Base-by-base conservation (phyloP, 2,797 vertebrate genomes). In the Acanthis flammea region DNA sequence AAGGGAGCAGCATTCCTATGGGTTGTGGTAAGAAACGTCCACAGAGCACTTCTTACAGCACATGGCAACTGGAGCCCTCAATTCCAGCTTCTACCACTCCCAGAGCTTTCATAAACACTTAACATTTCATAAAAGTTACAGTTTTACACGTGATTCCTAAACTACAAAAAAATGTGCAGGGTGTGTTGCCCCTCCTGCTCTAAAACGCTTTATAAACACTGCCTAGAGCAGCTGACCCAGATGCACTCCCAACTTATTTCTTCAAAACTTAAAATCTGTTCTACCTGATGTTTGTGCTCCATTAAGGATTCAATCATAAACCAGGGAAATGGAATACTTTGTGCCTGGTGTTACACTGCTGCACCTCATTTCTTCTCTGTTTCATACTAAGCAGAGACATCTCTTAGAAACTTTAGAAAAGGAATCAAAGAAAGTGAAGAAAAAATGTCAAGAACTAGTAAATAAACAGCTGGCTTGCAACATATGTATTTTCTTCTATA, bases 381-480 rank as follows among this genome's bases (percentile, higher is more conserved):
- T 97, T 98, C 97, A 96, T 89, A 93, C 93, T 94, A 94, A 97
- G 94, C 92, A 87, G 96, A 95, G 86, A 97, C 58, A 73, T 95
- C 96, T 98, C 96, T 96, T 92, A 95, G 95, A 98, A 97, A 96
- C 95, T 95, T 97, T 94, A 97, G 97, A 96, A 98, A 97, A 97
- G 88, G 81, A 96, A 97, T 94, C 84, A 79, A 94, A 96, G 94
- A 96, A 96, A 97, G 97, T 96, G 96, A 97, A 92, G 95, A 96
- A 97, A 97, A 90, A 95, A 98, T 83, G 91, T 98, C 97, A 97
- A 96, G 96, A 97, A 95, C 96, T 97, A 97, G 97, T 98, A 98
- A 98, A 98, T 97, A 98, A 98, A 98, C 98, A 98, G 97, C 98
- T 98, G 98, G 96, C 95, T 97, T 96, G 95, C 94, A 97, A 98